Base-by-base conservation (phyloP, 64 coral and sea anemone species). In the Anthopleura sola region DNA sequence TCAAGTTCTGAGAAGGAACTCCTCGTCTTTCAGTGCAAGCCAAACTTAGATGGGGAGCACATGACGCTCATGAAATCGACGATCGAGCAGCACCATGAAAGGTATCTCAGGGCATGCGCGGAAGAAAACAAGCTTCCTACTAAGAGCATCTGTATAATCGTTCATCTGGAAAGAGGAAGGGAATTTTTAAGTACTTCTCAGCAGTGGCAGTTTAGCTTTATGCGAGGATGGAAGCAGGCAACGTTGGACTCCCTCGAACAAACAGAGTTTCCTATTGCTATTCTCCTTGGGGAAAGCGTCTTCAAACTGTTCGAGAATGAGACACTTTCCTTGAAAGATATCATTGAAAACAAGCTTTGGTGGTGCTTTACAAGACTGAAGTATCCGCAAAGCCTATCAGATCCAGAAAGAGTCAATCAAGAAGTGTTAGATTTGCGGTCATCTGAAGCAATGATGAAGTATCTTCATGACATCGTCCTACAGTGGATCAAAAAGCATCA, bases 131-230 rank as follows among this genome's bases (percentile, higher is more conserved):
- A 29, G 33, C 24, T 24, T 29, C 37, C 47, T 24, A 79, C 24
- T 18, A 98, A 98, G 83, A 89, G 93, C 82, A 92, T 94, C 26
- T 98, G 95, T 68, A 86, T 98, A 17, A 51, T 98, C 14, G 89
- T 98, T 23, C 95, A 98, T 76, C 54, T 90, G 7, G 49, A 85
- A 38, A 51, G 89, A 29, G 82, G 56, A 90, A 78, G 64, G 24
- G 24, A 79, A 40, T 6, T 38, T 46, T 32, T 20, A 0, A 33
- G 16, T 38, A 33, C 8, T 7, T 40, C n/a, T 89, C 68, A 33
- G 16, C 85, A 36, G 6, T 95, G 93, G 93, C 93, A 95, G 57
- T 95, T 95, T 26, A 91, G 77, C 57, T 95, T 95, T 53, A 49
- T 88, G 33, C 87, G 86, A 60, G 89, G 89, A 0, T 95, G 93